These are phyloP conservation scores for Verasper variegatus DNA, from an alignment of 2,113 vertebrate species.

Conservation along the genomic window DNA sequence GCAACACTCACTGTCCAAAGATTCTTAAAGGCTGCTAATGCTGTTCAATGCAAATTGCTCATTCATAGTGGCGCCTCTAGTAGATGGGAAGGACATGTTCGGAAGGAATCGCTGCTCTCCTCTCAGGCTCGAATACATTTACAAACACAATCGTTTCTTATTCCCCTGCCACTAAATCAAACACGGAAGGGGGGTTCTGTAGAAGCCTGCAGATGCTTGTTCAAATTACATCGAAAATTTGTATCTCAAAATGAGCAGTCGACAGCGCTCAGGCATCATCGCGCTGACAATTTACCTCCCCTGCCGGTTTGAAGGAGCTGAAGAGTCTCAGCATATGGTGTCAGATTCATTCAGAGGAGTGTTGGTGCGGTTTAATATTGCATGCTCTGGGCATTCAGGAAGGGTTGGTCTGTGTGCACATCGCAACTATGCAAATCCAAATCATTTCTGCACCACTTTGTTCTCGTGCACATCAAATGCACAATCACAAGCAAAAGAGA, in stretches of 20 bases:
- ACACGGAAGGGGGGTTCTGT: slow-evolving; percentile 36
- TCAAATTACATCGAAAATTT: slow-evolving; percentile 60
- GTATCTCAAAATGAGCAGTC: slow-evolving; percentile 13
- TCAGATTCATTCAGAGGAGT: slow-evolving; percentile 55
- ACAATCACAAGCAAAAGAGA: neutral
- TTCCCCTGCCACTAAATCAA: slow-evolving; percentile 41
- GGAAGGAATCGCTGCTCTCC: slow-evolving; percentile 52
- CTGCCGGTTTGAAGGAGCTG: slow-evolving; percentile 46
- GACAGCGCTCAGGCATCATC: slow-evolving; percentile 26
- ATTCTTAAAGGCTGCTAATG: slow-evolving; percentile 54
- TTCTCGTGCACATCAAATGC: slow-evolving; percentile 13
- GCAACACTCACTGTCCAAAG: slow-evolving; percentile 34
- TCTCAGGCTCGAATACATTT: slow-evolving; percentile 51
- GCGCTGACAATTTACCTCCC: slow-evolving; percentile 42
- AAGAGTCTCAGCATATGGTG: slow-evolving; percentile 34
- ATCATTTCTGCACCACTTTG: slow-evolving; percentile 27
- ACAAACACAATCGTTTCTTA: slow-evolving; percentile 44
- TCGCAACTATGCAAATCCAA: slow-evolving; percentile 33
- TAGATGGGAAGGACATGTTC: slow-evolving; percentile 36
- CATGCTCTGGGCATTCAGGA: slow-evolving; percentile 45
- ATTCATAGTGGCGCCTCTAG: slow-evolving; percentile 52
- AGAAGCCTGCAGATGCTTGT: slow-evolving; percentile 43
- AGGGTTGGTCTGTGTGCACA: neutral
- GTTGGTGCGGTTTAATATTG: slow-evolving; percentile 58
- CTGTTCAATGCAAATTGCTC: slow-evolving; percentile 69